phyloP scores from a whole-genome alignment of 2,797 vertebrate species.

The Euthynnus affinis region DNA sequence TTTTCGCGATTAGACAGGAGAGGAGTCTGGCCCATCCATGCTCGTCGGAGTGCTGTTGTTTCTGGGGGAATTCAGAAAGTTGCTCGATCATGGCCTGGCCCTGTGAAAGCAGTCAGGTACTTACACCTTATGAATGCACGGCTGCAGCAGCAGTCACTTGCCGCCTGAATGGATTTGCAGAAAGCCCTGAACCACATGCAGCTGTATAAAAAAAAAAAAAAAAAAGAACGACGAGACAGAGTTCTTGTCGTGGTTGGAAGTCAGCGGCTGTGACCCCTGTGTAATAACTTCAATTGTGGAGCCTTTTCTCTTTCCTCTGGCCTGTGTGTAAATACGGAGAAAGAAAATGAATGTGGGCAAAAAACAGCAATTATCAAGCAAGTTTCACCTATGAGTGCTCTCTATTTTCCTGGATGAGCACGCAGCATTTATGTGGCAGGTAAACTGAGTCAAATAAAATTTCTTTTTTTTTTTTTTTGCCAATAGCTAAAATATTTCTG shows the following conservation, averaged over 20 bases:
- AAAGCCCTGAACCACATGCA: slow-evolving; percentile 41
- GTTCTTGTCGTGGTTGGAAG: slow-evolving; percentile 57
- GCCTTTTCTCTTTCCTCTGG: slow-evolving; percentile 38
- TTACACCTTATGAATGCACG: slow-evolving; percentile 62
- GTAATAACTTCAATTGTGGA: slow-evolving; percentile 57
- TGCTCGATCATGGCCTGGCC: slow-evolving; percentile 56
- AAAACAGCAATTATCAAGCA: slow-evolving; percentile 52
- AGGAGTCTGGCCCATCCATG: slow-evolving; percentile 30
- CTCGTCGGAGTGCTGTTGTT: slow-evolving; percentile 50
- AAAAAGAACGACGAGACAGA: slow-evolving; percentile 58
- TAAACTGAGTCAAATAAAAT: slow-evolving; percentile 55
- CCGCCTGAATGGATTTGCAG: slow-evolving; percentile 48
- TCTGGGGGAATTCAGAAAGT: slow-evolving; percentile 54
- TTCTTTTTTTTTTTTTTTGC: slow-evolving; percentile 28
- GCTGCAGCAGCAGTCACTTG: slow-evolving; percentile 57
- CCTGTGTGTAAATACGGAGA: slow-evolving; percentile 47
- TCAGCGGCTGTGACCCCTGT: slow-evolving; percentile 58
- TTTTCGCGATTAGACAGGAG: slow-evolving; percentile 59
- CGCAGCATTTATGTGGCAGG: slow-evolving; percentile 13
- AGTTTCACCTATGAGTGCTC: slow-evolving; percentile 46
- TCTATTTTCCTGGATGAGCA: slow-evolving; percentile 49
- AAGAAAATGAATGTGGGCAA: slow-evolving; percentile 40
- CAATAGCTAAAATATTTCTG: slow-evolving; percentile 48
- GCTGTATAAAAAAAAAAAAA: slow-evolving; percentile 65
- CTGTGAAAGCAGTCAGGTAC: slow-evolving; percentile 56